These are phyloP conservation scores for Enteromius paludinosus DNA, from an alignment of 2,797 vertebrate species.

Conservation along the genomic window DNA sequence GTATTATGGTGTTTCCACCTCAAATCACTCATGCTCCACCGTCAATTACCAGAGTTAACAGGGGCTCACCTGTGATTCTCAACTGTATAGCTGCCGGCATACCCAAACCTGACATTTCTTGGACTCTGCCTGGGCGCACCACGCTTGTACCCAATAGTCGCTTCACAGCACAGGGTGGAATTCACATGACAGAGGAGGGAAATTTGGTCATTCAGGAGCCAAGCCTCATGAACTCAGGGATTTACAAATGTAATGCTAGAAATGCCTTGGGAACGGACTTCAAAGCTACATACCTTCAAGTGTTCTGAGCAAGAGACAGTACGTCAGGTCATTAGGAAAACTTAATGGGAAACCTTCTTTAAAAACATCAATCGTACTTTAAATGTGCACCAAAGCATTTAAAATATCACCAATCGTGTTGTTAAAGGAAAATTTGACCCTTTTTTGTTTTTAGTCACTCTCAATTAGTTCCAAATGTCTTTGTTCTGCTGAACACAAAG, in stretches of 20 bases:
- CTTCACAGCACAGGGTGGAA: conserved; percentile 73
- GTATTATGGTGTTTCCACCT: conserved; percentile 79
- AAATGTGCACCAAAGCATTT: conserved; percentile 6
- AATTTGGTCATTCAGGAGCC: conserved; percentile 79
- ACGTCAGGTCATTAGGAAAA: background rate
- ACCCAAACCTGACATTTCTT: conserved; percentile 83
- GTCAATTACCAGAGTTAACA: conserved; percentile 72
- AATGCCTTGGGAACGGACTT: conserved; percentile 83
- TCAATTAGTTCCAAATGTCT: no score
- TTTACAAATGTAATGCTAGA: conserved; percentile 85
- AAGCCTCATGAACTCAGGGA: conserved; percentile 80
- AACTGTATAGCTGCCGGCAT: conserved; percentile 74
- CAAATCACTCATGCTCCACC: conserved; percentile 73
- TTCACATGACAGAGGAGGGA: conserved; percentile 80
- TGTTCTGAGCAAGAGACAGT: conserved; percentile 67
- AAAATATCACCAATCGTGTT: conserved; percentile 13
- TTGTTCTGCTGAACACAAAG: no score
- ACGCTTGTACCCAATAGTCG: conserved; percentile 78
- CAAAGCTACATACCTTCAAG: conserved; percentile 83
- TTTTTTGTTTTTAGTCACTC: no score
- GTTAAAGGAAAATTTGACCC: background rate
- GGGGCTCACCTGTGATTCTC: conserved; percentile 74
- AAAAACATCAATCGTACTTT: background rate
- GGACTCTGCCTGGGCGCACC: conserved; percentile 83
- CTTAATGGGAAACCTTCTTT: conserved; percentile 7